Percentiles rank a stretch among this genome's conserved stretches.
phyloP scores from a whole-genome alignment of 1,140 invertebrate genomes.

The Drosophila truncata region DNA sequence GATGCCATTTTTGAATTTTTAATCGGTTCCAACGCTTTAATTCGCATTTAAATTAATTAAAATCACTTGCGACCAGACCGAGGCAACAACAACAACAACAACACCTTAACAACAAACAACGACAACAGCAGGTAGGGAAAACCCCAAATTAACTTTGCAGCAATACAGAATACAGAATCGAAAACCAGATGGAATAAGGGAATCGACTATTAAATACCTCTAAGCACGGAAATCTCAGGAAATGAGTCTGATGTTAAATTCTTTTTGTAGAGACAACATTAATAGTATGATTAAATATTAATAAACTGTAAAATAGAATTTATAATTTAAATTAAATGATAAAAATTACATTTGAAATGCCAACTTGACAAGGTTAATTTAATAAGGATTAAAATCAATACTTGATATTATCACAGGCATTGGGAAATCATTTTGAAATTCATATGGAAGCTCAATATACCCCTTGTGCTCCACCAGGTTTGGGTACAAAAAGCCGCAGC shows the following conservation, averaged over 20 bases:
- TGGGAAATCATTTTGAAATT: background rate
- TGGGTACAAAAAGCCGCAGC: conserved; percentile 56
- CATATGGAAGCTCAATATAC: background rate
- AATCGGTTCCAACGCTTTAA: conserved; percentile 77
- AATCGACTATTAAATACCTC: background rate
- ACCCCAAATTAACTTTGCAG: conserved; percentile 79
- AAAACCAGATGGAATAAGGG: background rate
- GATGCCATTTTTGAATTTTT: conserved; percentile 75
- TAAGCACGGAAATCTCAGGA: background rate
- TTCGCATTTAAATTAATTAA: conserved; percentile 83
- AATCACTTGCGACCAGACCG: conserved; percentile 72
- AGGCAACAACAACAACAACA: conserved; percentile 41
- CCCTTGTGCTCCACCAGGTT: no score
- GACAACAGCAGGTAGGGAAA: conserved; percentile 36
- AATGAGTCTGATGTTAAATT: background rate
- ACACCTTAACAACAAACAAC: conserved; percentile 32
- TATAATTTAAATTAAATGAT: background rate
- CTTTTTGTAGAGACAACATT: background rate
- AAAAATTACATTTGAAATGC: background rate
- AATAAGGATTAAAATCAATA: background rate
- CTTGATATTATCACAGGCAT: no score
- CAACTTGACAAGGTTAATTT: background rate
- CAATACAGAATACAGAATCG: conserved; percentile 67
- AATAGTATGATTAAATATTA: no score
- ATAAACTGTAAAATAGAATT: background rate